Evolutionary conservation across 2,113 vertebrate species (phyloP), one percentile per base, ranked within the genome.

Genomic region (Coptodon rendalli): DNA sequence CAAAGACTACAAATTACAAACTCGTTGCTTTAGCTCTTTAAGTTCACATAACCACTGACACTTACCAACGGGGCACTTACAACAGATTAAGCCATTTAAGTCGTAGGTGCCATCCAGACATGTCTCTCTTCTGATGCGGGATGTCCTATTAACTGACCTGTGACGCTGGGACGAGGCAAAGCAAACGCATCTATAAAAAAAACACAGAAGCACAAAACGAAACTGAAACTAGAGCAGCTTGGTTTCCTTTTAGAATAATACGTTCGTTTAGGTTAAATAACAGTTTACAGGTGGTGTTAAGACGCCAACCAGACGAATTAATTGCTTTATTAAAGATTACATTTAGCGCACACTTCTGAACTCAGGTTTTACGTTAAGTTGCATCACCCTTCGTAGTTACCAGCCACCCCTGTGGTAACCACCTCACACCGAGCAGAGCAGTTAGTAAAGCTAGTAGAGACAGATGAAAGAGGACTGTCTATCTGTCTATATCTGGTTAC

Each of bases 1-100:
- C 9, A 63, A 36, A 63, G 9, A 63, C 31, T 63, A 12, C 34
- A 63, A n/a, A 12, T 36, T 63, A 63, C 17, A 63, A 63, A 63
- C 31, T n/a, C 59, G 36, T n/a, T 63, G 31, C 17, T 57, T 14
- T 6, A 24, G 8, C 2, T 16, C 27, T 66, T 10, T 29, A 43
- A 7, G 22, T 40, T 56, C 9, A 29, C 7, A 45, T 24, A 13
- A 27, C 10, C 43, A 4, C 7, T 2, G 54, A 40, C 6, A 90
- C 84, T 71, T 5, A 95, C 96, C 96, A 3, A 7, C 3, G 3
- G 6, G 14, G 79, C 96, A 96, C 1, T 2, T 24, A 43, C 95
- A 96, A 6, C 96, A 96, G 0, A 13, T 22, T 22, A 22, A 22
- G 22, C 22, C 22, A 22, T 22, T 22, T 22, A 22, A 22, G 0